phyloP scores from a whole-genome alignment of 2,888 invertebrate genomes.

The Octonoba sinensis region DNA sequence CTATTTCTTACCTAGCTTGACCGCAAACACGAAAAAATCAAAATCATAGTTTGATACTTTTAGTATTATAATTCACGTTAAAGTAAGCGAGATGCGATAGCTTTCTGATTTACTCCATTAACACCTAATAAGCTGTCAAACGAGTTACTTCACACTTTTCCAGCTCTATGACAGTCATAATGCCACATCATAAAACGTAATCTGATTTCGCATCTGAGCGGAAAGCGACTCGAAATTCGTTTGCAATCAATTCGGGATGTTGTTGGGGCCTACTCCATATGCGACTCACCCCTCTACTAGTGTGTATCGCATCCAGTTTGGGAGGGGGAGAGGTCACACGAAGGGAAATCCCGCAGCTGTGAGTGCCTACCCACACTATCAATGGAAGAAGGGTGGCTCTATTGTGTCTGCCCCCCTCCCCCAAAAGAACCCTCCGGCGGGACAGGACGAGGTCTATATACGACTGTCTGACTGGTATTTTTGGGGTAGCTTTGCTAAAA shows the following conservation, averaged over 20 bases:
- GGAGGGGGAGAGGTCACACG: constrained; percentile 23
- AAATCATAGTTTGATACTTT: too few relatives aligned
- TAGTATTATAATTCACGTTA: too few relatives aligned
- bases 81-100: too few relatives aligned
- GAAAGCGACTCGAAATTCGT: too few relatives aligned
- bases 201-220: background rate
- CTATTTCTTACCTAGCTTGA: too few relatives aligned
- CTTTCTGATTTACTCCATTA: background rate
- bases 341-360: constrained; percentile 52
- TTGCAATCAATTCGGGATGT: too few relatives aligned
- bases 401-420: constrained; percentile 42
- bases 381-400: constrained; percentile 55
- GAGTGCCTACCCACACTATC: constrained; percentile 34
- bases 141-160: background rate
- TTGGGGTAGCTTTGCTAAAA: background rate
- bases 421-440: constrained; percentile 21
- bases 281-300: constrained; percentile 15
- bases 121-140: constrained; percentile 3
- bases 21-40: too few relatives aligned
- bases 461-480: constrained; percentile 1
- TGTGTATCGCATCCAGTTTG: constrained; percentile 18
- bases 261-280: background rate
- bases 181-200: background rate
- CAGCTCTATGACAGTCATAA: background rate
- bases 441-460: background rate